Evolutionary conservation across 2,113 vertebrate species (phyloP).

Genomic region (Colius striatus): DNA sequence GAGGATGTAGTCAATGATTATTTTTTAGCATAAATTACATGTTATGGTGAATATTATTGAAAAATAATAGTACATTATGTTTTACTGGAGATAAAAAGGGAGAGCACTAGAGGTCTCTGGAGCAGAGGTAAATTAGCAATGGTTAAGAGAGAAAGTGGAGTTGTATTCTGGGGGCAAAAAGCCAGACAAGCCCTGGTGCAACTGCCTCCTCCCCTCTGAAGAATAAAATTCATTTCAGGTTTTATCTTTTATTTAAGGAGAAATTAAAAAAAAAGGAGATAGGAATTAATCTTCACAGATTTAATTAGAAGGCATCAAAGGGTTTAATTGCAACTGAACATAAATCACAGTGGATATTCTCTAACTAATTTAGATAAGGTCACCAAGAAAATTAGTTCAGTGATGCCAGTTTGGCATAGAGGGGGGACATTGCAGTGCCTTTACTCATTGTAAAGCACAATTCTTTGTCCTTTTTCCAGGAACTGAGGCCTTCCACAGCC

Average conservation of each 20-base stretch:
- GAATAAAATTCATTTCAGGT: constrained; percentile 66
- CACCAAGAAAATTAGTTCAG: constrained; percentile 78
- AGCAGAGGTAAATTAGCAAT: not conserved
- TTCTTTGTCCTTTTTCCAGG: constrained; percentile 31
- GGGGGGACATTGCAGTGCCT: constrained; percentile 16
- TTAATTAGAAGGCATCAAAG: constrained; percentile 81
- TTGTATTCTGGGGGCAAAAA: constrained; percentile 20
- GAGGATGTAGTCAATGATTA: not conserved
- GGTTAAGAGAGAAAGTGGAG: not conserved
- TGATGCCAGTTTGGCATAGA: constrained; percentile 63
- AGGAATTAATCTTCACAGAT: constrained; percentile 78
- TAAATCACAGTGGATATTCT: constrained; percentile 77
- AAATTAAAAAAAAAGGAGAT: constrained; percentile 63
- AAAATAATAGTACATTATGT: not conserved
- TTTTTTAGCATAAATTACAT: not conserved
- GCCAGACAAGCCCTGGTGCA: not conserved
- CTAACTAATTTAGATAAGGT: constrained; percentile 81
- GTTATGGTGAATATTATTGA: not conserved
- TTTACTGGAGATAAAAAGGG: not conserved
- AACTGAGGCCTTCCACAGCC: constrained; percentile 7
- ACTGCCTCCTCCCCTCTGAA: constrained; percentile 23
- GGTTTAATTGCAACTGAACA: constrained; percentile 75
- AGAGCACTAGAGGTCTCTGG: not conserved
- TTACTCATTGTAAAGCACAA: not conserved
- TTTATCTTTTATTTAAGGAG: constrained; percentile 77